Percentiles rank a stretch among this genome's conserved stretches.
phyloP scores from a whole-genome alignment of 2,888 invertebrate genomes.

The Alloplasta piceator region DNA sequence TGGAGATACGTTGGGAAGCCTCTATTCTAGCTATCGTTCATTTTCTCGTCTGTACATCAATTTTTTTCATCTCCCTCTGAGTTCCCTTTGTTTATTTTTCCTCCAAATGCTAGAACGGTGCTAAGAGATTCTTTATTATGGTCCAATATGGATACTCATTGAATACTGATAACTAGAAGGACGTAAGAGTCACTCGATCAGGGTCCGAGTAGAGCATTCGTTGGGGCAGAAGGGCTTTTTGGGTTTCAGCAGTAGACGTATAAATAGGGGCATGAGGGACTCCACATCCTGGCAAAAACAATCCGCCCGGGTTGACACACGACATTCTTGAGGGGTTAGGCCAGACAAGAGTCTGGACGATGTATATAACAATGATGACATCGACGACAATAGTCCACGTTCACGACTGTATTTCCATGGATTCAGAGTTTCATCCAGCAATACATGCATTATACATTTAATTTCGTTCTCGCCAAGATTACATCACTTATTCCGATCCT shows the following conservation, averaged over 20 bases:
- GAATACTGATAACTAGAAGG: background rate
- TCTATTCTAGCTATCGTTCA: background rate
- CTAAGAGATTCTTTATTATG: constrained; percentile 51
- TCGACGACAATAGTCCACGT: background rate
- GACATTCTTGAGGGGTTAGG: constrained; percentile 6
- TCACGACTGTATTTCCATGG: background rate
- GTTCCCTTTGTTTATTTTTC: constrained; percentile 50
- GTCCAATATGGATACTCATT: background rate
- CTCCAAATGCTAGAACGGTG: constrained; percentile 12
- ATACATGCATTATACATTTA: too few species aligned
- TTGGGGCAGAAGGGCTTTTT: background rate
- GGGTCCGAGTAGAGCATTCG: too few species aligned
- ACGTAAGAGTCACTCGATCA: too few species aligned
- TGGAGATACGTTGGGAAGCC: constrained; percentile 13
- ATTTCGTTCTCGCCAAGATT: too few species aligned
- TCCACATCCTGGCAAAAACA: constrained; percentile 36
- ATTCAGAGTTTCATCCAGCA: background rate
- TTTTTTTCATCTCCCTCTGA: background rate
- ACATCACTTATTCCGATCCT: too few species aligned
- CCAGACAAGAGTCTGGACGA: constrained; percentile 9
- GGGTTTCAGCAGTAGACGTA: background rate
- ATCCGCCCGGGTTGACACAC: constrained; percentile 24
- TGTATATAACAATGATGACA: constrained; percentile 4
- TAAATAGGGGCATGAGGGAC: background rate
- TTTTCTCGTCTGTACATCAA: constrained; percentile 1